Percentiles rank a stretch among this genome's conserved stretches.
Conservation (phyloP, 1,140 invertebrate species). For the Acromyrmex echinatior region DNA sequence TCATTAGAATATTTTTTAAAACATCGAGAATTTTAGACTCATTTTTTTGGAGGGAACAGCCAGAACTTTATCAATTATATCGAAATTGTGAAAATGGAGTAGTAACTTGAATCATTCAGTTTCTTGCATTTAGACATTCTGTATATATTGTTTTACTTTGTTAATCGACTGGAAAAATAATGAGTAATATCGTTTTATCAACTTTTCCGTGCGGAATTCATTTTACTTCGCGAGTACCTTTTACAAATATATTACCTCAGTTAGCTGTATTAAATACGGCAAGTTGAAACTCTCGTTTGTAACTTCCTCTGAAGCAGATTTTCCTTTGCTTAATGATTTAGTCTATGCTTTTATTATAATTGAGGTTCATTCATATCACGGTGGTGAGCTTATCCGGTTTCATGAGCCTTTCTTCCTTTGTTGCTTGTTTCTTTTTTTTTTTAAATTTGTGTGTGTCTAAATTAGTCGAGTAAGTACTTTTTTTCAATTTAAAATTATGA, state of each 20-base stretch:
- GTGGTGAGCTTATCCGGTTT: slow-evolving; percentile 18
- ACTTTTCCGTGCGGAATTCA: slow-evolving; percentile 7
- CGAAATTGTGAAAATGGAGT: not conserved
- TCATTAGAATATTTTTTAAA: not conserved
- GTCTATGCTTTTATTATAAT: slow-evolving; percentile 40
- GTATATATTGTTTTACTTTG: slow-evolving; percentile 4
- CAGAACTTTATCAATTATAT: not conserved
- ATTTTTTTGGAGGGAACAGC: not conserved
- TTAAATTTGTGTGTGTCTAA: not conserved
- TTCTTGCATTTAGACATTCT: not conserved
- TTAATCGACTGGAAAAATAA: slow-evolving; percentile 31
- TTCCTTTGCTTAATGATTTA: slow-evolving; percentile 51
- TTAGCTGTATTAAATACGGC: slow-evolving; percentile 43
- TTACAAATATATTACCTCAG: slow-evolving; percentile 4
- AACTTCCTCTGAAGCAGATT: slow-evolving; percentile 34
- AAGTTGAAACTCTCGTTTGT: slow-evolving; percentile 23
- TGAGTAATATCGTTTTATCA: slow-evolving; percentile 24
- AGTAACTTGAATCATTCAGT: not conserved
- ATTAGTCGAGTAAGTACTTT: not conserved
- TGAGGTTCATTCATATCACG: slow-evolving; percentile 34
- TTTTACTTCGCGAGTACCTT: slow-evolving; percentile 22
- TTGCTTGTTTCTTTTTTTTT: slow-evolving; percentile 25
- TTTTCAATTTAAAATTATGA: not conserved
- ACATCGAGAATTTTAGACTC: not conserved
- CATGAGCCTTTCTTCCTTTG: not conserved